Conservation (phyloP, 2,797 vertebrate genomes). For the Scyliorhinus canicula region DNA sequence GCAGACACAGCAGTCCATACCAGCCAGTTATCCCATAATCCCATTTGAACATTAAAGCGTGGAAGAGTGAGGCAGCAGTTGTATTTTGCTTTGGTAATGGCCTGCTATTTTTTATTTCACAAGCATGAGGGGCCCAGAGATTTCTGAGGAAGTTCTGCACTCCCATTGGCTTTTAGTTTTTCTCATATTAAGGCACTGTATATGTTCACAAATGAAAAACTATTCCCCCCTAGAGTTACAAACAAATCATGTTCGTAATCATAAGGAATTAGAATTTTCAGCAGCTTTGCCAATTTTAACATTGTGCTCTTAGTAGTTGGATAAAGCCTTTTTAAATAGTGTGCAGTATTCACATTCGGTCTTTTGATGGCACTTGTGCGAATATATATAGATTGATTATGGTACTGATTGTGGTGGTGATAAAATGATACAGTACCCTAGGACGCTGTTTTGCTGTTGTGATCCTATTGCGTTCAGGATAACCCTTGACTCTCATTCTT, state of each 20-base stretch:
- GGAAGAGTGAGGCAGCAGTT: not conserved
- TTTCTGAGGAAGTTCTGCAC: not conserved
- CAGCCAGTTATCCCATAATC: slow-evolving; percentile 23
- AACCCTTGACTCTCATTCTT: not conserved
- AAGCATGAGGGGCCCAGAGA: not conserved
- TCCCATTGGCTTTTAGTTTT: not conserved
- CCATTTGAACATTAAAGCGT: slow-evolving; percentile 9
- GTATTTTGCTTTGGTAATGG: slow-evolving; percentile 1
- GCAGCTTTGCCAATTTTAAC: not conserved
- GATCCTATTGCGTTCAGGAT: not conserved
- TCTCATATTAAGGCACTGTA: not conserved
- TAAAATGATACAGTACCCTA: not conserved
- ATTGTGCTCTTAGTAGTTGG: not conserved
- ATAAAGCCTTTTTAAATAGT: not conserved
- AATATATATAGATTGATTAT: not conserved
- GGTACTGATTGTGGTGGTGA: not conserved
- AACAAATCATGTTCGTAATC: not conserved
- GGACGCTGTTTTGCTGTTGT: not conserved
- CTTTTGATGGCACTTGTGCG: not conserved
- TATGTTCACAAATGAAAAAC: not conserved
- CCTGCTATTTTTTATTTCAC: not conserved
- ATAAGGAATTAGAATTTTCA: not conserved
- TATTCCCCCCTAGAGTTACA: not conserved
- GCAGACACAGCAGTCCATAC: not conserved
- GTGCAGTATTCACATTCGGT: too few species aligned